Evolutionary conservation across 2,888 invertebrate genomes (phyloP), one percentile per base, ranked within the genome.

Genomic region (Hedya salicella): DNA sequence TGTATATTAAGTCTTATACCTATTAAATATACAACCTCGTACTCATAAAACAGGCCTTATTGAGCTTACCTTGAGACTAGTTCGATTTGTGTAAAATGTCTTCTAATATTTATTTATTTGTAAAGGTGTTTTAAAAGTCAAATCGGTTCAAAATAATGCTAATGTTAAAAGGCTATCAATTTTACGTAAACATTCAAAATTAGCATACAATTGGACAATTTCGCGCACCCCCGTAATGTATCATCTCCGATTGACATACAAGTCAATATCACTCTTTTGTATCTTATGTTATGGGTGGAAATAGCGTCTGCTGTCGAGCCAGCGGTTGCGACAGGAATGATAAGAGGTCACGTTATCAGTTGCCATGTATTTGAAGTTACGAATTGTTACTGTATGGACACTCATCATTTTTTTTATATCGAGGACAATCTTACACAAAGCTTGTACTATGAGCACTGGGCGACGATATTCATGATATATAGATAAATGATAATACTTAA

Each of bases 331-430:
- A 53, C 21, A 32, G 17, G 19, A 39, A 3, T 36, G 56, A 65
- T 68, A 61, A 54, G 14, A 40, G 65, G 68, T 68, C 60, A 65
- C 56, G 68, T 65, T 68, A 68, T 68, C 68, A 19, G 0, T 16
- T 14, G 53, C 14, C 5, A 59, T 32, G 13, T 49, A 53, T 52
- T 52, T 32, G 36, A 42, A 39, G 46, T 14, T 36, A 60, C 40
- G 14, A 46, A 19, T 59, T 52, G 21, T 25, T 21, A 13, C 32
- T 50, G 16, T 30, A 30, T 52, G 14, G 5, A 17, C 46, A 19
- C 17, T 17, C 19, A 16, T 2, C 17, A 17, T 21, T 21, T 2
- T 46, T 25, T 5, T 25, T 6, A 25, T 0, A 25, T 25, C 25
- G 25, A 5, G 4, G n/a, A n/a, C n/a, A n/a, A n/a, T n/a, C n/a